A percentile compares a stretch with the other conserved stretches of the same genome.
Conservation (phyloP, 2,888 invertebrate genomes). For the Drosophila robusta region DNA sequence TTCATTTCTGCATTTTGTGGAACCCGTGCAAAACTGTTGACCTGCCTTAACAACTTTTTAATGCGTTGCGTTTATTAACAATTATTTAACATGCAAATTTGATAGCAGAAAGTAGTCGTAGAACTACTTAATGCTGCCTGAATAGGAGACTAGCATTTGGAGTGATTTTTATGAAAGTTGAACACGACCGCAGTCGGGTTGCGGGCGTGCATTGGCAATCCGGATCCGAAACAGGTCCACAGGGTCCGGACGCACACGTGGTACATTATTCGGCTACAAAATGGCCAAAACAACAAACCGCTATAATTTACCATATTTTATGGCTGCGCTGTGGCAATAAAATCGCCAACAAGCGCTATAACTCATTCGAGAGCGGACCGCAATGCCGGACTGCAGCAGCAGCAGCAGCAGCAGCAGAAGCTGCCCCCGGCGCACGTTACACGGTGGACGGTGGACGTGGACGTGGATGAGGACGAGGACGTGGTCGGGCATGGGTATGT, state of each 20-base stretch:
- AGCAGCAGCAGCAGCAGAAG: conserved; percentile 59
- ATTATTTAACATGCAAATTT: neutral
- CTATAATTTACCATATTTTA: conserved; percentile 85
- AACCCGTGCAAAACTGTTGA: too few relatives aligned
- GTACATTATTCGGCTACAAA: conserved; percentile 84
- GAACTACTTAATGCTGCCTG: neutral
- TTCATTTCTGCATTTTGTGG: too few relatives aligned
- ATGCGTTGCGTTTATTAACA: too few relatives aligned
- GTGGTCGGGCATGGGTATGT: conserved; percentile 41
- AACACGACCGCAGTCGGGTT: conserved; percentile 67
- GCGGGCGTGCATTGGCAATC: conserved; percentile 45
- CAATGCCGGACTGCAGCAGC: conserved; percentile 28
- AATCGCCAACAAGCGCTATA: conserved; percentile 84
- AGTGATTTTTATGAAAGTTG: conserved; percentile 18
- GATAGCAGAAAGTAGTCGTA: neutral
- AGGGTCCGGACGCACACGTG: conserved; percentile 75
- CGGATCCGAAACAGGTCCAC: conserved; percentile 66
- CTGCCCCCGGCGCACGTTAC: conserved; percentile 72
- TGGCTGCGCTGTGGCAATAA: conserved; percentile 85
- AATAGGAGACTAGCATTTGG: conserved; percentile 21
- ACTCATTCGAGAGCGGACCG: conserved; percentile 82
- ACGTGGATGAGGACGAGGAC: too few relatives aligned
- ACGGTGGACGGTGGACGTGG: conserved; percentile 24
- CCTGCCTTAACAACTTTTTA: too few relatives aligned
- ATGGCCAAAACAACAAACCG: conserved; percentile 84